Evolutionary conservation across 2,888 invertebrate genomes (phyloP), one percentile per base, ranked within the genome.

Genomic region (Imbricaverruca yamaguchii): DNA sequence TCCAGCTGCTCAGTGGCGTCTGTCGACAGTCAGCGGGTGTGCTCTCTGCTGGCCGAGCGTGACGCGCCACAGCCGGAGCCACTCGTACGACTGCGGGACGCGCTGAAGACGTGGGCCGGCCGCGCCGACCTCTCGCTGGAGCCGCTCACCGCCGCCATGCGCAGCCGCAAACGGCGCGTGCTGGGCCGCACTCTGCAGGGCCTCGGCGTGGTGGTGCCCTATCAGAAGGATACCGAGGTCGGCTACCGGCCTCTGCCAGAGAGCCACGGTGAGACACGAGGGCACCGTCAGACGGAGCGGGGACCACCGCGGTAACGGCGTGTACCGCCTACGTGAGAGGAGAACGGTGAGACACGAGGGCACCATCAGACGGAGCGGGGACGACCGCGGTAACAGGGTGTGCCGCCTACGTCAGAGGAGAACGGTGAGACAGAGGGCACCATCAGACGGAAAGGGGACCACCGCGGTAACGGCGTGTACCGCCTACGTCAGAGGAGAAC

Each of bases 171-270:
- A 63, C 89, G 89, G 77, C 90, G 89, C 83, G 89, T 91, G 18
- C 91, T 94, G 0, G 89, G 93, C 0, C 91, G 90, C 86, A 91
- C 93, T 61, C 92, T 95, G 85, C 94, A 95, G 87, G 91, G 91
- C 82, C 92, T 92, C 77, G 96, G 96, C 23, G 91, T 97, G 85
- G 92, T 93, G 57, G 96, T 97, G 1, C 96, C 96, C 0, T 92
- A 92, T 82, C 90, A 95, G 85, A 92, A 91, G 85, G 93, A 93
- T 86, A 92, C 93, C 0, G 91, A 94, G 85, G 86, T 95, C 9
- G 98, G 98, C 0, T 98, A 98, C 86, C 90, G 98, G 83, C 87
- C 87, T 81, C 86, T 91, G 89, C 90, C 91, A 67, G 92, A 92
- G 85, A 92, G 91, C 59, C 81, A 81, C 78, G 83, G 83, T 83